phyloP scores from a whole-genome alignment of 37 sponge, comb jelly and placozoan species.

The Beroe ovata region DNA sequence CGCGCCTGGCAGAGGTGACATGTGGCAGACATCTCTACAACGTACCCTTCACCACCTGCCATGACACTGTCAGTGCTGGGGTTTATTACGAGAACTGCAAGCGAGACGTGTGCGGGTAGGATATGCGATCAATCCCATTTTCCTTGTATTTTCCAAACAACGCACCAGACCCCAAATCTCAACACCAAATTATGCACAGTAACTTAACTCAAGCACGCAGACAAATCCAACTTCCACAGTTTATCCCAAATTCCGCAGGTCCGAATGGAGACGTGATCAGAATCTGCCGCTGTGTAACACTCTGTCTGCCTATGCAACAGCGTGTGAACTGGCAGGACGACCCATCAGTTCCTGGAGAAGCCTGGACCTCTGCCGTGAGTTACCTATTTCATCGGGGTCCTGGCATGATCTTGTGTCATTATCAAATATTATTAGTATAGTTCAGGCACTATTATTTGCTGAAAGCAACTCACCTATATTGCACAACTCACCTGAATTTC shows the following conservation, averaged over 20 bases:
- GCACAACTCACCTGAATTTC: too few species aligned
- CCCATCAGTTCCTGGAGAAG: conserved; percentile 52
- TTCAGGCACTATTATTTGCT: too few species aligned
- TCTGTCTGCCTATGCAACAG: conserved; percentile 49
- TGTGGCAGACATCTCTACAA: conserved; percentile 18
- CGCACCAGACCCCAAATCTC: neutral
- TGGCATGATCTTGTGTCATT: neutral
- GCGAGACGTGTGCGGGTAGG: conserved; percentile 40
- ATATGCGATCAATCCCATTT: neutral
- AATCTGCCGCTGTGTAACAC: conserved; percentile 64
- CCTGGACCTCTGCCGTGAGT: conserved; percentile 54
- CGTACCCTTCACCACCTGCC: conserved; percentile 63
- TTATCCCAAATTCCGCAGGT: neutral
- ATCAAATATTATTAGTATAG: neutral
- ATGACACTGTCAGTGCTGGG: neutral
- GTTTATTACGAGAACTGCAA: conserved; percentile 48
- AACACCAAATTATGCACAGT: too few species aligned
- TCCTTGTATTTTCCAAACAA: neutral
- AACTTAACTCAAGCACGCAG: too few species aligned
- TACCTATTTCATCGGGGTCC: too few species aligned
- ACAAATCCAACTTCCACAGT: too few species aligned
- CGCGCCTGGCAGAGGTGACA: neutral
- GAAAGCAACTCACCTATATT: too few species aligned
- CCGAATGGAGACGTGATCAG: conserved; percentile 51
- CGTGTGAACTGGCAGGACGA: conserved; percentile 19